Evolutionary conservation across 2,113 vertebrate genomes (phyloP).

Genomic region (Sceloporus tristichus): DNA sequence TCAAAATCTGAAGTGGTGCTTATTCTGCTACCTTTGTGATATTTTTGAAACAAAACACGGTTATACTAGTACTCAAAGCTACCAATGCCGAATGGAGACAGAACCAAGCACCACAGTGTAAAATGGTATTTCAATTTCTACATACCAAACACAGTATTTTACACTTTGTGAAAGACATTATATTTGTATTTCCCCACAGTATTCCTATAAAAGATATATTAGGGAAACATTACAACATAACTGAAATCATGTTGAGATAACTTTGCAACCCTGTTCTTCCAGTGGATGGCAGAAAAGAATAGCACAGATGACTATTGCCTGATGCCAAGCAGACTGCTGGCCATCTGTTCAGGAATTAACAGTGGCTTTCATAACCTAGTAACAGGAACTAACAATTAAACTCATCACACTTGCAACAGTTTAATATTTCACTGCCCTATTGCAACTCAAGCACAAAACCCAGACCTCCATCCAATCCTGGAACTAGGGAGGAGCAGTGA

Average conservation of each 20-base stretch:
- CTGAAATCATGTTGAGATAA: neutral
- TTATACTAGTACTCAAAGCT: neutral
- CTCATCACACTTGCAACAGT: neutral
- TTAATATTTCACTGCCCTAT: neutral
- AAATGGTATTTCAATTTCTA: slow-evolving; percentile 6
- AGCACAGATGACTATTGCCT: neutral
- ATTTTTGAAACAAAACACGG: neutral
- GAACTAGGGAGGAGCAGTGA: neutral
- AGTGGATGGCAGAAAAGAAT: neutral
- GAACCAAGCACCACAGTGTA: neutral
- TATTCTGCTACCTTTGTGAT: neutral
- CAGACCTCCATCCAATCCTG: neutral
- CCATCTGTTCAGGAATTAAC: neutral
- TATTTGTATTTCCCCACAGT: neutral
- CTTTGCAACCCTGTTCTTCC: neutral
- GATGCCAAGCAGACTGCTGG: neutral
- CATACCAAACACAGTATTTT: neutral
- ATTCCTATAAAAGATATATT: neutral
- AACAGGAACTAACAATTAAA: neutral
- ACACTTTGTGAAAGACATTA: neutral
- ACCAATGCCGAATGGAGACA: neutral
- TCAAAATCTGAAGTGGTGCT: neutral
- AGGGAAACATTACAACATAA: neutral
- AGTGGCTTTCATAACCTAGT: neutral
- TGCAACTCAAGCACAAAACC: neutral